phyloP scores from a whole-genome alignment of 2,888 invertebrate species.

The Beris chalybata region DNA sequence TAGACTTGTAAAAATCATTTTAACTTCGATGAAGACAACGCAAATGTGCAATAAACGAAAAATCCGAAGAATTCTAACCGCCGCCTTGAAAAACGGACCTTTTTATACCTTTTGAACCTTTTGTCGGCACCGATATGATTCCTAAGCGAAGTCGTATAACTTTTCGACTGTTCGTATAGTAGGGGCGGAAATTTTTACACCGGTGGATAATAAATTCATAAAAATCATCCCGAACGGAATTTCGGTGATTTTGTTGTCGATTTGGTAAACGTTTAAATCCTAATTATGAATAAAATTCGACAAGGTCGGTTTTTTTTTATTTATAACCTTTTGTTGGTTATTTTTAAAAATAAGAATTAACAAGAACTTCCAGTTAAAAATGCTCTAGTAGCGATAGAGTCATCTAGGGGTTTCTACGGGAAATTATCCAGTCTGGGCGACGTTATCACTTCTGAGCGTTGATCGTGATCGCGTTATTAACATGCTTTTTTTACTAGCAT shows the following conservation, averaged over 20 bases:
- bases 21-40: slow-evolving; percentile 8
- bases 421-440: too few relatives aligned
- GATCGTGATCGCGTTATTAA: too few relatives aligned
- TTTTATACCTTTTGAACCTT: slow-evolving; percentile 14
- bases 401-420: too few relatives aligned
- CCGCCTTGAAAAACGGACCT: slow-evolving; percentile 7
- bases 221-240: slow-evolving; percentile 15
- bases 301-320: slow-evolving; percentile 23
- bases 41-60: slow-evolving; percentile 12
- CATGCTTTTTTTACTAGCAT: too few relatives aligned
- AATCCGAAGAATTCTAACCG: slow-evolving; percentile 2
- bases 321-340: background rate
- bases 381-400: too few relatives aligned
- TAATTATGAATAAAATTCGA: slow-evolving; percentile 36
- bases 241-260: background rate
- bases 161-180: background rate
- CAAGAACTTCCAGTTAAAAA: too few relatives aligned
- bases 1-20: slow-evolving; percentile 35
- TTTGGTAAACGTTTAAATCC: slow-evolving; percentile 27
- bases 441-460: too few relatives aligned
- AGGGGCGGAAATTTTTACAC: slow-evolving; percentile 20
- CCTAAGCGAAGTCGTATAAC: slow-evolving; percentile 7
- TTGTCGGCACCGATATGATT: slow-evolving; percentile 27
- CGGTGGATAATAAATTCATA: slow-evolving; percentile 35
- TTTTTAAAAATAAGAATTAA: too few relatives aligned